Base-by-base conservation (phyloP, 53 echinoderm and acorn worm species). In the Mesocentrotus franciscanus region DNA sequence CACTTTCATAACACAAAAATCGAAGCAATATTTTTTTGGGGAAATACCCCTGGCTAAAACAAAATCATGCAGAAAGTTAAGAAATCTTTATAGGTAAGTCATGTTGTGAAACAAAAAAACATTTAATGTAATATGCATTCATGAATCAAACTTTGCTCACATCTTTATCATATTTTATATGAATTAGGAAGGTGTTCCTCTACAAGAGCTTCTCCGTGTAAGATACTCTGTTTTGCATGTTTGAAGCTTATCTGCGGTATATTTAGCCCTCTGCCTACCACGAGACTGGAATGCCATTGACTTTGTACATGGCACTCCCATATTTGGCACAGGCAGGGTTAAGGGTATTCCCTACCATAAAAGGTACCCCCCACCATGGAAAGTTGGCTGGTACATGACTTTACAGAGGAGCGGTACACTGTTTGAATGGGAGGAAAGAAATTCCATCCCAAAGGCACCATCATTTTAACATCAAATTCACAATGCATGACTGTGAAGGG, bases 401-500 rank as follows among this genome's bases (percentile, higher is more conserved):
- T 75, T 75, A 27, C 58, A 87, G 87, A 87, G 57, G 15, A 58
- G 87, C 58, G 87, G 87, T 87, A 87, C 87, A 87, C 87, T 29
- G 87, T 87, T 27, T n/a, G 87, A 87, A 87, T 87, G 87, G 87
- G 58, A 58, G 14, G 29, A 87, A 9, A 87, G 3, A 56, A 87
- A 16, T 56, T 14, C 58, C 29, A 27, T 27, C 58, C 87, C 87
- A 87, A 87, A 87, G 87, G 87, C 87, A 87, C 87, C 87, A 27
- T 87, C 58, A 87, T 87, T 87, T 64, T 27, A 87, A 87, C 87
- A 87, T 87, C 56, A 58, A 87, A 87, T 87, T 58, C 58, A 87
- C 87, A 87, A 87, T 58, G 27, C 58, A 58, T 27, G n/a, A 56
- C 56, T 87, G 87, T 27, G 85, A 85, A 57, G 10, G 84, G 58